Evolutionary conservation across 2,888 invertebrate genomes (phyloP), one percentile per base, ranked within the genome.

Genomic region (Laspeyria flexula): DNA sequence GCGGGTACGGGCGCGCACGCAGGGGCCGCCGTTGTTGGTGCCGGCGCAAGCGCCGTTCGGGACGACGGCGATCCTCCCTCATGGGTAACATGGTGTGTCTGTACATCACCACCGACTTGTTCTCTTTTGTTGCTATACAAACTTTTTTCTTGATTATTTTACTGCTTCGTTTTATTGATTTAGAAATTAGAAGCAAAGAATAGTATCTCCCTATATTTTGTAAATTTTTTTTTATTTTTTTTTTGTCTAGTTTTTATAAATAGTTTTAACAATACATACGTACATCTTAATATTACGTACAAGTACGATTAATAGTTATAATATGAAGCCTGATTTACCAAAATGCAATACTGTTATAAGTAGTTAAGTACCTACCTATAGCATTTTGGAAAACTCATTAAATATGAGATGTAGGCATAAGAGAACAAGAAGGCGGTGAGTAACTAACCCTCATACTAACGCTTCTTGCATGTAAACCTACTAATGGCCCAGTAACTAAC

Each of bases 41-140:
- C 82, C 84, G 85, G 69, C 88, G 89, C 78, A 85, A 81, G 79
- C 85, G 89, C 58, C 88, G 90, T 83, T 74, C 85, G 73, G 86
- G 85, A 86, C 86, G 86, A 54, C 88, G 88, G 76, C 88, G 88
- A 63, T 58, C 85, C 81, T 77, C 83, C 65, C 86, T 87, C 87
- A 88, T 90, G 88, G 91, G 90, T 90, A 90, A 90, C 91, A 89
- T 75, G 91, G 91, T 92, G 90, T 92, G 91, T 92, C 84, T 84
- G 67, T 82, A 81, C 71, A 71, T 73, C 79, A 78, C 77, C 83
- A 81, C 81, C 72, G 43, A 62, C 75, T 82, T 85, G 81, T 82
- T 86, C 84, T 86, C 79, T 71, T 67, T 46, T 12, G 9, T 12
- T 33, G 12, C 13, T 7, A 12, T 33, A 9, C 3, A 1, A 34